Conservation (phyloP, 2,888 invertebrate species). For the Mesorhabditis spiculigera region DNA sequence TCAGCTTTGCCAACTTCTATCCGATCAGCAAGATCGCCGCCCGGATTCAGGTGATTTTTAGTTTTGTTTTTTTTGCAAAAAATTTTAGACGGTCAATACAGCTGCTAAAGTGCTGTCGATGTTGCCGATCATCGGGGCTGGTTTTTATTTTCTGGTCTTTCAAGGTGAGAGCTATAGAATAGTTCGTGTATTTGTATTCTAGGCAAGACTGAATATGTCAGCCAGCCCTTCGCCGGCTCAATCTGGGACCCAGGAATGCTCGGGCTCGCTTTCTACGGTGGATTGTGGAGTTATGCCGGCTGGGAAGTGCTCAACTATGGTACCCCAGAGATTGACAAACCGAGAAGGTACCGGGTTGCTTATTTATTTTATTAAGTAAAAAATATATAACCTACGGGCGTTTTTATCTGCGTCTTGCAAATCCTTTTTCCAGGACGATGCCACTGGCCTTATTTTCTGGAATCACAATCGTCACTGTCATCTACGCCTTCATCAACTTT, state of each 20-base stretch:
- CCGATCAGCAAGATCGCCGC: conserved; percentile 39
- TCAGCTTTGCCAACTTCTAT: conserved; percentile 38
- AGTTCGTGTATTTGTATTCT: not conserved
- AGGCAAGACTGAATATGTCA: conserved; percentile 30
- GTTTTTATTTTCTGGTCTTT: conserved; percentile 35
- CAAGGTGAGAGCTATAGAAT: conserved; percentile 23
- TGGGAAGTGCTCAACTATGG: conserved; percentile 54
- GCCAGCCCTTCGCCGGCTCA: conserved; percentile 22
- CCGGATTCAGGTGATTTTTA: conserved; percentile 29
- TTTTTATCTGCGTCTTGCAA: not conserved
- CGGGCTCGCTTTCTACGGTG: conserved; percentile 37
- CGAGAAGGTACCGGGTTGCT: conserved; percentile 23
- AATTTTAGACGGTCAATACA: conserved; percentile 25
- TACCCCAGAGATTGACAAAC: conserved; percentile 44
- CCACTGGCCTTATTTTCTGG: conserved; percentile 41
- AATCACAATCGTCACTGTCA: conserved; percentile 26
- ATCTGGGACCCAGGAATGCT: conserved; percentile 27
- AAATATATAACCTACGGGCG: too few relatives aligned
- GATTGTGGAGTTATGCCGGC: conserved; percentile 38
- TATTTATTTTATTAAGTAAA: conserved; percentile 1
- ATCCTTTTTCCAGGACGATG: conserved; percentile 32
- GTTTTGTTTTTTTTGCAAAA: not conserved
- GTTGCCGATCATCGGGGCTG: conserved; percentile 34
- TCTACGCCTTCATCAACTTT: conserved; percentile 40
- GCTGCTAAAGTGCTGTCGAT: conserved; percentile 39